Conservation (phyloP, 2,888 invertebrate genomes). For the Dryadula phaetusa region DNA sequence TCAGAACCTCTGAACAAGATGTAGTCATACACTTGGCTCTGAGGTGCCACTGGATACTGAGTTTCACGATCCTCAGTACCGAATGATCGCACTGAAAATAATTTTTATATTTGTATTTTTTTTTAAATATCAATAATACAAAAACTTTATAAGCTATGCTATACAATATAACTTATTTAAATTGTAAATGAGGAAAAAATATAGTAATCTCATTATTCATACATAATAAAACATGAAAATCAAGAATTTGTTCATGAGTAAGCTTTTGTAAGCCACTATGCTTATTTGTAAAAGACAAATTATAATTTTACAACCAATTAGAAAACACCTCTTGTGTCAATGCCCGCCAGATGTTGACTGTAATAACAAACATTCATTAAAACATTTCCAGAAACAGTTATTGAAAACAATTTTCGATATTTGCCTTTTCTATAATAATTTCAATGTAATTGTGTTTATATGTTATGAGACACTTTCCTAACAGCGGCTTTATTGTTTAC, state of each 20-base stretch:
- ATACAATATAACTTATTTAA: background rate
- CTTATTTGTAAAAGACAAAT: background rate
- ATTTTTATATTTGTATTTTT: slow-evolving; percentile 41
- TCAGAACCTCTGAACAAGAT: slow-evolving; percentile 99
- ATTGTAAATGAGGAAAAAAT: background rate
- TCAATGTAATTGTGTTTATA: background rate
- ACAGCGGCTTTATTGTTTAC: slow-evolving; percentile 52
- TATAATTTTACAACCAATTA: slow-evolving; percentile 16
- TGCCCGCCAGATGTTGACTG: slow-evolving; percentile 22
- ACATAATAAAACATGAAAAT: background rate
- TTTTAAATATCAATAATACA: background rate
- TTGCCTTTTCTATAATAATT: background rate
- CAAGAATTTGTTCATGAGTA: too few relatives aligned
- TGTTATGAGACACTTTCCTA: slow-evolving; percentile 31
- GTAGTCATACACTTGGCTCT: slow-evolving; percentile 99
- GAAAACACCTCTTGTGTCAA: slow-evolving; percentile 17
- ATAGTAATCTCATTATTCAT: background rate
- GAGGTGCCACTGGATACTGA: slow-evolving; percentile 96
- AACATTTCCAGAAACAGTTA: background rate
- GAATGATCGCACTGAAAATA: slow-evolving; percentile 95
- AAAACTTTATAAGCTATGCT: background rate
- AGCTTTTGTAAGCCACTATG: background rate
- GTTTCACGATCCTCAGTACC: slow-evolving; percentile 99
- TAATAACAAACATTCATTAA: slow-evolving; percentile 20
- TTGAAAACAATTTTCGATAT: slow-evolving; percentile 2